Conservation (phyloP, 2,113 vertebrate species). For the Drymodes brunneopygia region DNA sequence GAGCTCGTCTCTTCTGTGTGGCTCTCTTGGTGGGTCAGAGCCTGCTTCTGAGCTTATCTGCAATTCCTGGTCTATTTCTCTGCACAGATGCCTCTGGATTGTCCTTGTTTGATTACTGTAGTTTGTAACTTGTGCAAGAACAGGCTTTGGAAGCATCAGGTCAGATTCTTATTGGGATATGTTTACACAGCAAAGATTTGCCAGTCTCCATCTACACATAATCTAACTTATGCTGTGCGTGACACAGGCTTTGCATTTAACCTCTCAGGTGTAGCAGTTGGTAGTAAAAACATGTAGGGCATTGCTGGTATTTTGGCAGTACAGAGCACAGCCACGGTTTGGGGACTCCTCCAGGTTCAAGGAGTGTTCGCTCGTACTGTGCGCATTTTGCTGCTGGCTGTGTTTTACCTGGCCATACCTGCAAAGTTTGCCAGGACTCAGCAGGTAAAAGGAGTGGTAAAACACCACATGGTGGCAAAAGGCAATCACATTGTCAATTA, state of each 20-base stretch:
- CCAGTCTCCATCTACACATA: neutral
- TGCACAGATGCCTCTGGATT: neutral
- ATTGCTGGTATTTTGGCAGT: neutral
- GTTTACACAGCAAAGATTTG: neutral
- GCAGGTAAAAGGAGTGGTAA: neutral
- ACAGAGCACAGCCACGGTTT: neutral
- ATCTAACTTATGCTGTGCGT: neutral
- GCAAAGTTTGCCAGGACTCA: neutral
- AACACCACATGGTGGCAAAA: neutral
- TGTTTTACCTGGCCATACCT: neutral
- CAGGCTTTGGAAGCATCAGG: neutral
- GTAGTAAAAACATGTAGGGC: neutral
- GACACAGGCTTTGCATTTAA: neutral
- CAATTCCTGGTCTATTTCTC: neutral
- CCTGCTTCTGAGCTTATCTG: neutral
- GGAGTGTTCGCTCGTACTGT: fast-evolving
- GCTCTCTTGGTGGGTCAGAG: neutral
- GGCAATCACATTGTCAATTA: neutral
- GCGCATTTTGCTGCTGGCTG: neutral
- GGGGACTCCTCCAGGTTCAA: fast-evolving
- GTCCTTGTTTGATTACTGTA: neutral
- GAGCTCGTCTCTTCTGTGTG: neutral
- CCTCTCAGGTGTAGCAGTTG: neutral
- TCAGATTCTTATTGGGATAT: neutral
- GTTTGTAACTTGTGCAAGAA: neutral